Percentiles rank a stretch among this genome's conserved stretches.
Conservation (phyloP, 1,140 invertebrate genomes). For the Drosophila teissieri region DNA sequence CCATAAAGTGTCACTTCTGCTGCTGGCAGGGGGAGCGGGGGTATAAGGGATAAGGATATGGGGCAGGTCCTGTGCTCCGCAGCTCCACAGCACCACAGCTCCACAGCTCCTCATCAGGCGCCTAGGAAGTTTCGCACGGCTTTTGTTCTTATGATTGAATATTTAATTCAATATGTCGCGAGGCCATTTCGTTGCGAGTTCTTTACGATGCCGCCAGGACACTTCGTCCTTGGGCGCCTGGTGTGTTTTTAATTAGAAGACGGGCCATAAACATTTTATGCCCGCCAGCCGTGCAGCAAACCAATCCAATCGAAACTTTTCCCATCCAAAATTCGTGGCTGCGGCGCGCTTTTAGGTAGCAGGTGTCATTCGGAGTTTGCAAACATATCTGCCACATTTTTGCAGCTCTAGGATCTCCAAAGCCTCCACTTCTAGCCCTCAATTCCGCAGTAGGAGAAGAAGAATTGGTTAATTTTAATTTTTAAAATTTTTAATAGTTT, state of each 20-base stretch:
- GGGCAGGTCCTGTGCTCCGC: conserved; percentile 1
- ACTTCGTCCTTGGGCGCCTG: conserved; percentile 6
- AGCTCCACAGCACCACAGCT: not conserved
- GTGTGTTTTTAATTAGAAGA: conserved; percentile 49
- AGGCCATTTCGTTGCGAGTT: conserved; percentile 50
- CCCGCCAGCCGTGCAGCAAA: conserved; percentile 3
- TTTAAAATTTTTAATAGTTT: too few relatives aligned
- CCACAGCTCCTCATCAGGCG: conserved; percentile 12
- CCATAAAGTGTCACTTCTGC: conserved; percentile 72
- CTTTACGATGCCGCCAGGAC: conserved; percentile 44
- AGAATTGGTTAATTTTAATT: too few relatives aligned
- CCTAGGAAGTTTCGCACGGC: conserved; percentile 39
- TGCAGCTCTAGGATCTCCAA: too few relatives aligned
- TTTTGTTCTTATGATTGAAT: conserved; percentile 79
- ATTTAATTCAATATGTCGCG: conserved; percentile 79
- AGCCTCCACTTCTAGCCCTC: too few relatives aligned
- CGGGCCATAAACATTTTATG: conserved; percentile 53
- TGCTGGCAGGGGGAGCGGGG: not conserved
- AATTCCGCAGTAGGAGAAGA: too few relatives aligned
- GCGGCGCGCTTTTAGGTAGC: conserved; percentile 1
- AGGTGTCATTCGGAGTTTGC: conserved; percentile 13
- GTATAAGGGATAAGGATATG: conserved; percentile 1
- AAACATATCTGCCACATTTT: conserved; percentile 2
- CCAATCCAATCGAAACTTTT: conserved; percentile 53
- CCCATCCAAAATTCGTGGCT: conserved; percentile 16